Base-by-base conservation (phyloP, 2,888 invertebrate species). In the Callimorpha dominula region DNA sequence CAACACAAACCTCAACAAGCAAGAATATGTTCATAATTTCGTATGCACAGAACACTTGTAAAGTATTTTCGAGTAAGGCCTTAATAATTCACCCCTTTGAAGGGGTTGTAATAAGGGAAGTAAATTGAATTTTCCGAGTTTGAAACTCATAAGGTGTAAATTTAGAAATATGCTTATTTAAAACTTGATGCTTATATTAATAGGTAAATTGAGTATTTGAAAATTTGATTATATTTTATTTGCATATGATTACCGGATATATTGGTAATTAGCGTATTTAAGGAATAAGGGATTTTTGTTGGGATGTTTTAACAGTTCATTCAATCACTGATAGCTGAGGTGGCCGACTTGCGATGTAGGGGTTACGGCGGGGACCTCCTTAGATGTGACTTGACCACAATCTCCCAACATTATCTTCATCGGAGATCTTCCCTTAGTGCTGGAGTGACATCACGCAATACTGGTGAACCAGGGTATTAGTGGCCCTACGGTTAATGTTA, bases 21-120 rank as follows among this genome's bases (percentile, higher is more conserved):
- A 71, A 42, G 65, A 17, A 70, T 71, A 71, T 76, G 42, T 73
- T 50, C 65, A 4, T 68, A 81, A 79, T 74, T 79, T 68, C 31
- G 54, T 70, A 73, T 72, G 68, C 74, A 82, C n/a, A 70, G 40
- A 74, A 79, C 73, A 73, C 54, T 66, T 73, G 40, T 20, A 11
- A 79, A 72, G 70, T 70, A 81, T 66, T 73, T 60, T 65, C 20
- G 49, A 67, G 75, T 71, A 49, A 57, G 64, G 20, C 40, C 60
- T 81, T 79, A 73, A 73, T 73, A 72, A 76, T 80, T 80, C 63
- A 72, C 49, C 65, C 52, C 40, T 78, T 76, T 62, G 74, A 79
- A 66, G 64, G 67, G 52, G 46, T 81, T 71, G 43, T 71, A 71
- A 72, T 76, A 71, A 71, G 65, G 60, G 72, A 71, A 73, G 31